Evolutionary conservation across 2,113 vertebrate species (phyloP).

Genomic region (Poeciliopsis turrubarensis): DNA sequence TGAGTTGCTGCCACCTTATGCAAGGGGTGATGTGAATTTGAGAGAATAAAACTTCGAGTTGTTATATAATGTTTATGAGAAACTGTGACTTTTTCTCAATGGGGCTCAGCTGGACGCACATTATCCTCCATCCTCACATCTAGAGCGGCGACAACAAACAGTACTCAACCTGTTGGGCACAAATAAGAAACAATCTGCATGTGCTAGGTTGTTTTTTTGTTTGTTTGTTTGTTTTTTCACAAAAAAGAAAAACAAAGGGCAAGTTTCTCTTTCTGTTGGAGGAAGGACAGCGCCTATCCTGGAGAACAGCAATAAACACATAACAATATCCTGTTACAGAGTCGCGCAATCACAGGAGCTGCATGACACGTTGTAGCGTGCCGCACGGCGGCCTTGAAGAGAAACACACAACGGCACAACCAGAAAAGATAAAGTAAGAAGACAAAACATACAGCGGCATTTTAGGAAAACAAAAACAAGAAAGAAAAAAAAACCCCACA

Average conservation of each 20-base stretch:
- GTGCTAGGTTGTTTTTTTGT: too few relatives aligned
- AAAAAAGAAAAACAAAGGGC: constrained; percentile 16
- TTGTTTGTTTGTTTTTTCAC: too few relatives aligned
- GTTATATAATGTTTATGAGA: not conserved
- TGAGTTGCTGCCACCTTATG: not conserved
- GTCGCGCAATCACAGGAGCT: not conserved
- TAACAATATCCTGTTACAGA: constrained; percentile 6
- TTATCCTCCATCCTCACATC: not conserved
- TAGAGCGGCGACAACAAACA: not conserved
- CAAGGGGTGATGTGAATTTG: not conserved
- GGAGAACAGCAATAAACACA: constrained; percentile 16
- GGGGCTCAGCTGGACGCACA: not conserved
- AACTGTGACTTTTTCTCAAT: not conserved
- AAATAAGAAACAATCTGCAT: not conserved
- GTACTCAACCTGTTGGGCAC: not conserved
- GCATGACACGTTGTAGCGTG: not conserved
- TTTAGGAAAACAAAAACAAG: not conserved
- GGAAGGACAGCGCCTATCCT: not conserved
- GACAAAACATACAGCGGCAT: not conserved
- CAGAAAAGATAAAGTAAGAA: too few relatives aligned
- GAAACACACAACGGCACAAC: not conserved
- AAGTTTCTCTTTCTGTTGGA: constrained; percentile 9
- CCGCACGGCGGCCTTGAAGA: not conserved
- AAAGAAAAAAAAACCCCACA: not conserved
- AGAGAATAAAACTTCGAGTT: not conserved